phyloP scores from a whole-genome alignment of 2,888 invertebrate genomes.

The Acholoe squamosa region DNA sequence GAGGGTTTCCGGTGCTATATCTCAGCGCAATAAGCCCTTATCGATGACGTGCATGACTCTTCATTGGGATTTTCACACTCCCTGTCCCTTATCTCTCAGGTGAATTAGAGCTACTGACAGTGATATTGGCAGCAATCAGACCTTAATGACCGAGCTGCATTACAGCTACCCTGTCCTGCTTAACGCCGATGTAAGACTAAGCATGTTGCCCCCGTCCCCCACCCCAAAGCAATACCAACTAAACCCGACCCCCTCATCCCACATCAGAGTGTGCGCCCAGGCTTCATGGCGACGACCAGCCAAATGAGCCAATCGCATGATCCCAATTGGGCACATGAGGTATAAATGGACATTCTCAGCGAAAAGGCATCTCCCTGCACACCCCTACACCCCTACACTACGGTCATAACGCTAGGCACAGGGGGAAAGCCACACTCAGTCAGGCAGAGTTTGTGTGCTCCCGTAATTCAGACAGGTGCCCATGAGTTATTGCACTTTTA shows the following conservation, averaged over 20 bases:
- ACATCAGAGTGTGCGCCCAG: background rate
- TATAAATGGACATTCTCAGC: constrained; percentile 55
- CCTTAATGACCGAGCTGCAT: constrained; percentile 1
- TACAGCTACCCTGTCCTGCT: background rate
- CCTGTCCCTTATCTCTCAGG: background rate
- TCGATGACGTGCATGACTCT: constrained; percentile 9
- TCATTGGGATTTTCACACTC: constrained; percentile 14
- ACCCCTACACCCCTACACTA: too few species aligned
- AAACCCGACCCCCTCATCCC: background rate
- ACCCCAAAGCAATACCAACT: background rate
- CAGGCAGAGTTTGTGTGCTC: constrained; percentile 19
- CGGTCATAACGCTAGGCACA: background rate
- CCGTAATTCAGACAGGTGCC: constrained; percentile 44
- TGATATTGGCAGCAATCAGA: background rate
- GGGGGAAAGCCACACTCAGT: constrained; percentile 55
- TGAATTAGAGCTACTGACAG: constrained; percentile 14
- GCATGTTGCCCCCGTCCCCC: background rate
- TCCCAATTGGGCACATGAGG: background rate
- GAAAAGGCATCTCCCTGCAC: constrained; percentile 41
- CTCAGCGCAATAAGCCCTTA: too few species aligned
- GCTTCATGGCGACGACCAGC: background rate
- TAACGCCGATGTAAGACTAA: background rate
- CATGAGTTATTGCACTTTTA: constrained; percentile 57
- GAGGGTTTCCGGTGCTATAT: too few species aligned
- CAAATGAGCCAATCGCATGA: constrained; percentile 60